Percentiles rank a stretch among this genome's conserved stretches.
phyloP scores from a whole-genome alignment of 2,888 invertebrate species.

The Phortica okadai region DNA sequence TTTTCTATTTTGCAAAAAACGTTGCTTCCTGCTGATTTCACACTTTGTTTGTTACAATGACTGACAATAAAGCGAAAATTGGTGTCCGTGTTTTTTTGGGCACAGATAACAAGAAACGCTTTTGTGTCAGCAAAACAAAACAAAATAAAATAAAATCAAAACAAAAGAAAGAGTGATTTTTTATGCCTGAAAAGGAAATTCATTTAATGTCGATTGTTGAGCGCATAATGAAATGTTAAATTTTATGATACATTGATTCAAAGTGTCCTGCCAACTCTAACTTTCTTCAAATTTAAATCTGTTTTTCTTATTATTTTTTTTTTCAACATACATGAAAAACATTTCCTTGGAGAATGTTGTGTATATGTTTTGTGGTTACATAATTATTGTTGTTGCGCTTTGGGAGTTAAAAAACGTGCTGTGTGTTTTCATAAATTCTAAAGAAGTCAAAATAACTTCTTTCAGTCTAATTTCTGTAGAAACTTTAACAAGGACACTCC shows the following conservation, averaged over 20 bases:
- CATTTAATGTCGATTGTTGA: not conserved
- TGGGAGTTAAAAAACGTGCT: too few species aligned
- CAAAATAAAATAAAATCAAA: constrained; percentile 24
- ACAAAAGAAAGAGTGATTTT: not conserved
- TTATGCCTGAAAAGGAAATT: not conserved
- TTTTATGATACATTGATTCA: not conserved
- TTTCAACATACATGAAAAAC: too few species aligned
- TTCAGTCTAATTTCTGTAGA: too few species aligned
- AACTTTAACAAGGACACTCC: too few species aligned
- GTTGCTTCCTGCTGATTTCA: not conserved
- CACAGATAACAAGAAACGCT: not conserved
- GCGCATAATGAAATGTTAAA: not conserved
- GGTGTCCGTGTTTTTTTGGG: not conserved
- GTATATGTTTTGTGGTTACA: too few species aligned
- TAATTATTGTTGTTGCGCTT: too few species aligned
- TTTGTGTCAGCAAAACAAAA: constrained; percentile 23
- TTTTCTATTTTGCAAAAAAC: not conserved
- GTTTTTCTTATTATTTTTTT: too few species aligned
- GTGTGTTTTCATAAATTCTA: too few species aligned
- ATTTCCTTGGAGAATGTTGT: too few species aligned
- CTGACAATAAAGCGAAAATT: not conserved
- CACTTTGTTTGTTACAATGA: not conserved
- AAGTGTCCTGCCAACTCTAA: not conserved
- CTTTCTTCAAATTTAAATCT: too few species aligned
- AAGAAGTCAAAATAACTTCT: too few species aligned